These are phyloP conservation scores for Streblospio benedicti DNA, from an alignment of 1,140 invertebrate genomes.

Conservation along the genomic window DNA sequence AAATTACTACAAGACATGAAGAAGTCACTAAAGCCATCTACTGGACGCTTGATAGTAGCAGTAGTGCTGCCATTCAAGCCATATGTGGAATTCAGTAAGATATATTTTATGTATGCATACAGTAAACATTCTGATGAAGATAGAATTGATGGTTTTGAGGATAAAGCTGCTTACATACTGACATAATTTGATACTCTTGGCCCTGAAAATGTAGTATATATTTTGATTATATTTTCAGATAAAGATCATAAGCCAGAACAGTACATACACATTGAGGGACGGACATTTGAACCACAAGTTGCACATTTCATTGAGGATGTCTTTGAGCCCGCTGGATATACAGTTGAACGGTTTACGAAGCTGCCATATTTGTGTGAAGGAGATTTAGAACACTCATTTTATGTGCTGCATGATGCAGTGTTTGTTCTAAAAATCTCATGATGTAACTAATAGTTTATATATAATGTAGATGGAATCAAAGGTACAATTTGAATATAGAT, in stretches of 20 bases:
- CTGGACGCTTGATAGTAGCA: constrained; percentile 67
- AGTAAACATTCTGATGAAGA: too few species aligned
- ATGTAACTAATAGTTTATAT: too few species aligned
- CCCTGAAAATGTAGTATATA: too few species aligned
- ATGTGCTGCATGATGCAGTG: constrained; percentile 78
- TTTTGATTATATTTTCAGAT: too few species aligned
- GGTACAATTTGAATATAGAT: too few species aligned
- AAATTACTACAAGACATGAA: constrained; percentile 63
- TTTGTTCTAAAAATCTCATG: constrained; percentile 53
- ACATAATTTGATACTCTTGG: too few species aligned
- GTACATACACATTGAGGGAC: constrained; percentile 59
- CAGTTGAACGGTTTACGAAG: constrained; percentile 67
- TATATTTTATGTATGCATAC: too few species aligned
- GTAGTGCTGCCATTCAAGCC: constrained; percentile 79
- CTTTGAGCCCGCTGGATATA: constrained; percentile 61
- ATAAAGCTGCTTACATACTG: too few species aligned
- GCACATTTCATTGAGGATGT: constrained; percentile 60
- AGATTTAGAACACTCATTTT: constrained; percentile 81
- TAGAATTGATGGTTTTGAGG: too few species aligned
- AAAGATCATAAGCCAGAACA: constrained; percentile 65
- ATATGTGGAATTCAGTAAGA: constrained; percentile 68
- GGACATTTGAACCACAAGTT: constrained; percentile 70
- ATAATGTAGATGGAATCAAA: too few species aligned
- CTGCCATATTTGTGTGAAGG: constrained; percentile 90
- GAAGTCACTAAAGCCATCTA: constrained; percentile 54